These are phyloP conservation scores for Brachionus rubens DNA, from an alignment of 1,140 invertebrate genomes.

Conservation along the genomic window DNA sequence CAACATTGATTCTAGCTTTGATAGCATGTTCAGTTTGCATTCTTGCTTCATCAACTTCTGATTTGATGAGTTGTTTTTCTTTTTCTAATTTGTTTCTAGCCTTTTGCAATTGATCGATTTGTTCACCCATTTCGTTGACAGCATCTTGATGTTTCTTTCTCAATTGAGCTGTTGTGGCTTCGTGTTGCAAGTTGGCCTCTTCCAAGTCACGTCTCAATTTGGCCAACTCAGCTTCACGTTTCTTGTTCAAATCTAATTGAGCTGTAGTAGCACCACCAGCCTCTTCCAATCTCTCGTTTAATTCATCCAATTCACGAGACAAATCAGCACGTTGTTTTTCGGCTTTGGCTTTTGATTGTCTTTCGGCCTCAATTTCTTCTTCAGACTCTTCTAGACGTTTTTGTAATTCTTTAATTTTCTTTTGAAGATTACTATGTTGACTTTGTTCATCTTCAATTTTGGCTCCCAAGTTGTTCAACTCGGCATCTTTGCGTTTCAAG, in stretches of 20 bases:
- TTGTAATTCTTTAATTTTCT: constrained; percentile 92
- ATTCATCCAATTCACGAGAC: constrained; percentile 90
- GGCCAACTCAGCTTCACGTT: constrained; percentile 94
- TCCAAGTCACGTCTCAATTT: constrained; percentile 96
- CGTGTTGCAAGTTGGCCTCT: constrained; percentile 96
- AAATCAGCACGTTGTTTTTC: constrained; percentile 95
- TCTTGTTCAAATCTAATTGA: constrained; percentile 98
- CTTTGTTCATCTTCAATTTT: constrained; percentile 97
- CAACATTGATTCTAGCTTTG: constrained; percentile 90
- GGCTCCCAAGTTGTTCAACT: constrained; percentile 84
- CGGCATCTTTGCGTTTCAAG: constrained; percentile 78
- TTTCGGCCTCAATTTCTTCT: constrained; percentile 93
- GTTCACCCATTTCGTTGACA: constrained; percentile 91
- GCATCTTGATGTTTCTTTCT: constrained; percentile 99
- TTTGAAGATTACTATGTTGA: constrained; percentile 87
- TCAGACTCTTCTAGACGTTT: constrained; percentile 87
- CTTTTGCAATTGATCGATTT: constrained; percentile 98
- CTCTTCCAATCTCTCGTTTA: constrained; percentile 93
- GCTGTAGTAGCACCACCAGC: constrained; percentile 97
- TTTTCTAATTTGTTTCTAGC: constrained; percentile 73
- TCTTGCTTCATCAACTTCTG: constrained; percentile 88
- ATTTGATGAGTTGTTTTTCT: constrained; percentile 66
- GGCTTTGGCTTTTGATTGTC: constrained; percentile 76
- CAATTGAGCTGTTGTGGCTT: constrained; percentile 84
- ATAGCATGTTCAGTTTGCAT: constrained; percentile 77